These are phyloP conservation scores for Marisa cornuarietis DNA, from an alignment of 1,140 invertebrate genomes.

Conservation along the genomic window DNA sequence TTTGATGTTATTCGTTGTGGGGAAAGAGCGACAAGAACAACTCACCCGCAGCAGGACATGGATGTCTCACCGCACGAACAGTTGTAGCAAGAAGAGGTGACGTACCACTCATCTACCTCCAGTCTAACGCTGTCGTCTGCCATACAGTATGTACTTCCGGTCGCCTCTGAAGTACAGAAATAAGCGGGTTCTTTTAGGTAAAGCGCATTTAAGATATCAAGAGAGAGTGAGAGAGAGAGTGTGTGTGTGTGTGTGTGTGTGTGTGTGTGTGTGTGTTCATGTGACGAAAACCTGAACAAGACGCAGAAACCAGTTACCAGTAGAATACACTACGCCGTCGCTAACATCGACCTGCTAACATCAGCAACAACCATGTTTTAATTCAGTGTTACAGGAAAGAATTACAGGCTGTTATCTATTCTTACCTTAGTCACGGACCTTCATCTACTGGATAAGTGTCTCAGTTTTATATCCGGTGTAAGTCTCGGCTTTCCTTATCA, in stretches of 20 bases:
- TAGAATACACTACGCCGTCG: too few relatives aligned
- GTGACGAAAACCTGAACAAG: background rate
- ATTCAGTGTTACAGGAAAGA: too few relatives aligned
- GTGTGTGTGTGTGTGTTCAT: background rate
- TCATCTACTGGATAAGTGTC: too few relatives aligned
- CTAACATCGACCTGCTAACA: too few relatives aligned
- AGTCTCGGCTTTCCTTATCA: too few relatives aligned
- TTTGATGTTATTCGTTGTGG: background rate
- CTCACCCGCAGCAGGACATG: conserved; percentile 2
- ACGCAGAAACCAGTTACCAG: too few relatives aligned
- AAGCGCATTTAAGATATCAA: background rate
- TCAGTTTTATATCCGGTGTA: too few relatives aligned
- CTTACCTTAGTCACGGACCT: too few relatives aligned
- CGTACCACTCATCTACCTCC: background rate
- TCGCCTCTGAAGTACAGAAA: background rate
- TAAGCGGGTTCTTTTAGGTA: too few relatives aligned
- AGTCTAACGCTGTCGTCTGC: background rate
- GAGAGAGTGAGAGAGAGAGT: background rate
- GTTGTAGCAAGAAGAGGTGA: background rate
- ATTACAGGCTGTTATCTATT: too few relatives aligned
- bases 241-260: background rate
- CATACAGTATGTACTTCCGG: background rate
- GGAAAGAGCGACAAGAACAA: background rate
- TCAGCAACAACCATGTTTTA: too few relatives aligned
- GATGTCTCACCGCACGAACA: background rate